Base-by-base conservation (phyloP, 2,888 invertebrate genomes). In the Muscina levida region DNA sequence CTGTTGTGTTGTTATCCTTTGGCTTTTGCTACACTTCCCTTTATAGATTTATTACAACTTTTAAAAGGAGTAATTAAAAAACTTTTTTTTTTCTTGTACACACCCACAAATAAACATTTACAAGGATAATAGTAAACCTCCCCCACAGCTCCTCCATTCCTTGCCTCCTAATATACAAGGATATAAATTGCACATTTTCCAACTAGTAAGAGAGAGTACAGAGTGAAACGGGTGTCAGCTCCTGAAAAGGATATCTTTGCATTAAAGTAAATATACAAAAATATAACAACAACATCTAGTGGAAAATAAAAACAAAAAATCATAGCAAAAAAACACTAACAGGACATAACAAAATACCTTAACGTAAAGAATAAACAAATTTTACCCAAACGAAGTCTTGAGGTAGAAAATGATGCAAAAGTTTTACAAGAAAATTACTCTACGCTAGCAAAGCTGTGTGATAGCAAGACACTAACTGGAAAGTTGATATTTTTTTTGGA, bases 41-140 rank as follows among this genome's bases (percentile, higher is more conserved):
- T 15, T 6, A 15, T 46, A 46, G 46, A 46, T 46, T 46, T 46
- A 46, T 46, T 46, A 46, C 46, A 46, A 46, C 46, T 46, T 46
- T 46, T 46, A 46, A 46, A 46, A 46, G 46, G 46, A 46, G 46
- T 46, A 46, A 46, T 46, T 46, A 46, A 46, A 46, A 46, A 46
- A 46, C 46, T 46, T 46, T 46, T 4, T 10, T 44, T 44, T n/a
- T 5, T 46, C 15, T 15, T 6, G 5, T 1, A 5, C n/a, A 2
- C 46, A 13, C 46, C 13, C 46, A 46, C 15, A 46, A 13, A 15
- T 4, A 46, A 13, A 46, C 15, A 46, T 46, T 15, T 31, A 31
- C 31, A 15, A 46, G 44, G 44, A n/a, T n/a, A 44, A 46, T n/a
- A 46, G 46, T 6, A 15, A 15, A 46, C 46, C 13, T 15, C 46